Conservation (phyloP, 2,888 invertebrate species). For the Bibio marci region DNA sequence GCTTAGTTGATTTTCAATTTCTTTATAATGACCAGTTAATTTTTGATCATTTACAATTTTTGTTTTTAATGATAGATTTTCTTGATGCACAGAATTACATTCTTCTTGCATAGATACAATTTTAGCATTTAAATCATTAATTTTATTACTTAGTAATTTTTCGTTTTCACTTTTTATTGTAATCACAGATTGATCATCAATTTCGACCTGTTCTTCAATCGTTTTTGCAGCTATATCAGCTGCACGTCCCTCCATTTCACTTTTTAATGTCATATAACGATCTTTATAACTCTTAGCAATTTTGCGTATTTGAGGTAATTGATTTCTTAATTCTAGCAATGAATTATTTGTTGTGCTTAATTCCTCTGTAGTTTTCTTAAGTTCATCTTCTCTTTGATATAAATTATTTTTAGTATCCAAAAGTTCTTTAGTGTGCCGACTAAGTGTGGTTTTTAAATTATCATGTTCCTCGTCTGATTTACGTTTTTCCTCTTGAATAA, state of each 20-base stretch:
- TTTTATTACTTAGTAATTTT: constrained; percentile 27
- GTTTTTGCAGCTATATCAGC: constrained; percentile 28
- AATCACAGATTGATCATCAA: constrained; percentile 28
- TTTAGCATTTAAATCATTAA: constrained; percentile 31
- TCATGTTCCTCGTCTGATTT: constrained; percentile 45
- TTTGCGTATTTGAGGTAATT: constrained; percentile 60
- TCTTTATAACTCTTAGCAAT: constrained; percentile 57
- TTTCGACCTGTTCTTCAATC: constrained; percentile 20
- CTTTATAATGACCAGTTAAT: constrained; percentile 48
- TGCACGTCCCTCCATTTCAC: constrained; percentile 27
- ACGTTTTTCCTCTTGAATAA: constrained; percentile 44
- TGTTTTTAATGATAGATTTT: constrained; percentile 45
- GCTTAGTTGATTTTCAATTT: constrained; percentile 56
- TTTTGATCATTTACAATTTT: constrained; percentile 53
- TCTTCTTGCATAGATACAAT: constrained; percentile 30
- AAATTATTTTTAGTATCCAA: constrained; percentile 42
- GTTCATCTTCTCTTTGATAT: constrained; percentile 38
- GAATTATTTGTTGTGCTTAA: constrained; percentile 46
- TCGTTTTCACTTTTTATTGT: constrained; percentile 31
- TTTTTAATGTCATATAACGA: not conserved
- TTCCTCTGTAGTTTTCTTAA: constrained; percentile 46
- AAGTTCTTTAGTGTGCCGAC: too few species aligned
- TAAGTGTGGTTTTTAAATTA: constrained; percentile 35
- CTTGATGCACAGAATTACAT: constrained; percentile 38
- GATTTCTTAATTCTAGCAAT: constrained; percentile 48